A percentile compares a stretch with the other conserved stretches of the same genome.
Conservation (phyloP, 2,113 vertebrate genomes). For the Atrichornis clamosus region DNA sequence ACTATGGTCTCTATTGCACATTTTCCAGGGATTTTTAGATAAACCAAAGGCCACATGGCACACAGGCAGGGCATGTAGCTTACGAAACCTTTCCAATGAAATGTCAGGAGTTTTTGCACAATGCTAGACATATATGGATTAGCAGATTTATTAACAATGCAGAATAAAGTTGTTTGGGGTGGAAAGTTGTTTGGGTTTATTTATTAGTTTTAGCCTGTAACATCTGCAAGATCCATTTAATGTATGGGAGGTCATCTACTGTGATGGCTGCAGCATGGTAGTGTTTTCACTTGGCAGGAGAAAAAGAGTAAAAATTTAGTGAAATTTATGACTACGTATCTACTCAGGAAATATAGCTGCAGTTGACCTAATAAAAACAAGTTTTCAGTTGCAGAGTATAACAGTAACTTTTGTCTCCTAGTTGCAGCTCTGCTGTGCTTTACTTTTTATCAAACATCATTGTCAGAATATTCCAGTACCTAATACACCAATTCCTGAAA, state of each 20-base stretch:
- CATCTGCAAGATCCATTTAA: not conserved
- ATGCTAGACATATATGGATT: not conserved
- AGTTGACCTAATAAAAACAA: not conserved
- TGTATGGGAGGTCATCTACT: not conserved
- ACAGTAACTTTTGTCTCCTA: not conserved
- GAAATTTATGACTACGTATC: not conserved
- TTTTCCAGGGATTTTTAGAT: not conserved
- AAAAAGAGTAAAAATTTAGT: not conserved
- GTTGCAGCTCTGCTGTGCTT: not conserved
- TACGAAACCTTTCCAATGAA: not conserved
- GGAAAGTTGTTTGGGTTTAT: fast-evolving
- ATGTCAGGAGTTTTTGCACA: not conserved
- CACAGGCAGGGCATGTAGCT: not conserved
- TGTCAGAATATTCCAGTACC: not conserved
- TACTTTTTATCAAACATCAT: not conserved
- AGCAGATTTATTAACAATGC: not conserved
- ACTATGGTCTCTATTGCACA: not conserved
- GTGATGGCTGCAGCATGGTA: not conserved
- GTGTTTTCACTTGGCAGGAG: not conserved
- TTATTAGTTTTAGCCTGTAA: not conserved
- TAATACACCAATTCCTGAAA: not conserved
- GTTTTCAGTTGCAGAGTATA: not conserved
- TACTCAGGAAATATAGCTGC: not conserved
- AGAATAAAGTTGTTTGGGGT: not conserved
- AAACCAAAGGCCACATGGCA: not conserved